Evolutionary conservation across 1,140 invertebrate genomes (phyloP).

Genomic region (Ridgeia piscesae): DNA sequence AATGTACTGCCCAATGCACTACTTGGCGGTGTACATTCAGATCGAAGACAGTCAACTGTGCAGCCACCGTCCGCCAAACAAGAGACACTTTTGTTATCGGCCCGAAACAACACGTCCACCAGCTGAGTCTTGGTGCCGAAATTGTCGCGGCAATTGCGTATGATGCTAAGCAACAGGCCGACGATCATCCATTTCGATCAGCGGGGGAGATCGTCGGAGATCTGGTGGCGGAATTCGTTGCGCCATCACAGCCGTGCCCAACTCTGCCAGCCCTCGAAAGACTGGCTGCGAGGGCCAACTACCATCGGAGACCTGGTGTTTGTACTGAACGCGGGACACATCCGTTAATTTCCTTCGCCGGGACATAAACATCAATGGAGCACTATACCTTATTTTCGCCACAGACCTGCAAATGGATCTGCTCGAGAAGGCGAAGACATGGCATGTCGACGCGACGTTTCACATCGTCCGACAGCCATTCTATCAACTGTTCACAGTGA

Average conservation of each 20-base stretch:
- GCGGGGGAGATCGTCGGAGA: too few relatives aligned
- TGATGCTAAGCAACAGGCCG: too few relatives aligned
- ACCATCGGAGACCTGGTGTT: not conserved
- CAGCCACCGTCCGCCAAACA: not conserved
- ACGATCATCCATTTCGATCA: too few relatives aligned
- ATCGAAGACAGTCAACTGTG: not conserved
- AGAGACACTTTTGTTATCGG: not conserved
- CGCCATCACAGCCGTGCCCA: not conserved
- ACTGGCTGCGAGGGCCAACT: not conserved
- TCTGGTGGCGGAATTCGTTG: not conserved
- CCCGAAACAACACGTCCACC: not conserved
- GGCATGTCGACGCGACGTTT: slow-evolving; percentile 17
- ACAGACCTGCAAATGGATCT: slow-evolving; percentile 6
- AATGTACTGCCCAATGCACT: not conserved
- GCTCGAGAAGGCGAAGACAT: slow-evolving; percentile 2
- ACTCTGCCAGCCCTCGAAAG: not conserved
- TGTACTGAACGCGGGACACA: not conserved
- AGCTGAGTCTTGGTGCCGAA: too few relatives aligned
- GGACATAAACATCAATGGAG: not conserved
- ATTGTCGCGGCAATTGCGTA: too few relatives aligned
- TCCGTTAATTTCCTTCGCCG: not conserved
- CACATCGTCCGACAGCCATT: not conserved
- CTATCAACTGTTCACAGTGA: slow-evolving; percentile 3
- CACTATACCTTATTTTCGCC: not conserved
- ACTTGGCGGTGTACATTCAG: not conserved